phyloP scores from a whole-genome alignment of 1,140 invertebrate species.

The Orchesella cincta region DNA sequence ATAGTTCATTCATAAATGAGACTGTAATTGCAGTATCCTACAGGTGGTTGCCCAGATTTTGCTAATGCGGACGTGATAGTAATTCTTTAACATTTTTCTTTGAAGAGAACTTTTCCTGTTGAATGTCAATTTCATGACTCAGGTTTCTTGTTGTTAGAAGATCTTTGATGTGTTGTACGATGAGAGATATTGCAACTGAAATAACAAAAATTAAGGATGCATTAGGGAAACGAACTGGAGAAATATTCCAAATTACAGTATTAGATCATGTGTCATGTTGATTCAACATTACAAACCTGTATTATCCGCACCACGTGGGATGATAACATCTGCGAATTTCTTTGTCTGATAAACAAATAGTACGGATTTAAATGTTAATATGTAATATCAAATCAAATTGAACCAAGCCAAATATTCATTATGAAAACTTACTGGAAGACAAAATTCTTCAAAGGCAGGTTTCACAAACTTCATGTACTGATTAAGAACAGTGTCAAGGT shows the following conservation, averaged over 20 bases:
- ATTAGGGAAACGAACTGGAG: neutral
- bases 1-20: no score
- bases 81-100: neutral
- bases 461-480: conserved; percentile 98
- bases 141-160: neutral
- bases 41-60: no score
- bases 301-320: conserved; percentile 95
- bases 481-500: conserved; percentile 89
- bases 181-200: conserved; percentile 97
- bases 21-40: no score
- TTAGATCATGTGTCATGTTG: neutral
- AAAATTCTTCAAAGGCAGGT: conserved; percentile 99
- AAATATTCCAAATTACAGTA: conserved; percentile 21
- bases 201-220: conserved; percentile 61
- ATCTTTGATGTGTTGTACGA: conserved; percentile 64
- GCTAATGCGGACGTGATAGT: neutral
- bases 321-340: conserved; percentile 99
- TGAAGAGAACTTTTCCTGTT: neutral
- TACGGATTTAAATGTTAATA: conserved; percentile 32
- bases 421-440: conserved; percentile 76
- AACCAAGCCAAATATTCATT: conserved; percentile 20
- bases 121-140: neutral
- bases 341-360: conserved; percentile 77
- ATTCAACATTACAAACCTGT: conserved; percentile 74
- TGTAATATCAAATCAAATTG: neutral